Percentiles rank a stretch among this genome's conserved stretches.
These are phyloP conservation scores for Euplexia lucipara DNA, from an alignment of 2,888 invertebrate species.

Conservation along the genomic window DNA sequence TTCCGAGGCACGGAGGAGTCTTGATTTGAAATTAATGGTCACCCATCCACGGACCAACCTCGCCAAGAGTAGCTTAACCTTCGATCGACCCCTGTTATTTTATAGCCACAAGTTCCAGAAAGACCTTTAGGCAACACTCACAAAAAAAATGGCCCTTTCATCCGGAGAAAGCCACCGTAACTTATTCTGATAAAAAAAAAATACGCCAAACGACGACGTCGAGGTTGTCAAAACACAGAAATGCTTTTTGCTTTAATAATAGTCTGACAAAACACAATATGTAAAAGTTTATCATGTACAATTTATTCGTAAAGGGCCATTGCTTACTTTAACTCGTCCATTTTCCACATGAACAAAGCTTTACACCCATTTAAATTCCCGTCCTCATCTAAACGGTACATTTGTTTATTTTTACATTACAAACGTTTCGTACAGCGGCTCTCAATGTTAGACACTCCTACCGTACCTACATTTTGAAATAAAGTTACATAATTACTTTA, in stretches of 20 bases:
- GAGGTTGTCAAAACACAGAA: conserved; percentile 11
- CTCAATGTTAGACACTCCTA: conserved; percentile 37
- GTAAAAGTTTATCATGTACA: conserved; percentile 33
- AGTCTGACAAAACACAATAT: conserved; percentile 26
- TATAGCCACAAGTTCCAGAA: too few relatives aligned
- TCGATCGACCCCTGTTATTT: too few relatives aligned
- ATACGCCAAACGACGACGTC: background rate
- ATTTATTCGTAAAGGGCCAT: conserved; percentile 33
- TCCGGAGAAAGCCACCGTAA: background rate
- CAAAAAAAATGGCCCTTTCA: background rate
- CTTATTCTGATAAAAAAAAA: background rate
- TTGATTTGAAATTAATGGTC: too few relatives aligned
- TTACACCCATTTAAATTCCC: conserved; percentile 55
- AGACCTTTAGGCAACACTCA: too few relatives aligned
- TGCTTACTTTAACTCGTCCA: conserved; percentile 41
- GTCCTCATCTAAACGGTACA: conserved; percentile 54
- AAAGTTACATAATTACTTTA: too few relatives aligned
- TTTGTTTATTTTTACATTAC: conserved; percentile 62
- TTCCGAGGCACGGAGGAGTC: too few relatives aligned
- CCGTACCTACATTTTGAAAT: conserved; percentile 2
- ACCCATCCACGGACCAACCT: too few relatives aligned
- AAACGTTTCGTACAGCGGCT: conserved; percentile 40
- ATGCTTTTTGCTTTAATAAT: conserved; percentile 4
- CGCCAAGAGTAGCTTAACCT: too few relatives aligned
- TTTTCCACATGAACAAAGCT: conserved; percentile 51